Base-by-base conservation (phyloP, 1,140 invertebrate species). In the Chymomyza costata region DNA sequence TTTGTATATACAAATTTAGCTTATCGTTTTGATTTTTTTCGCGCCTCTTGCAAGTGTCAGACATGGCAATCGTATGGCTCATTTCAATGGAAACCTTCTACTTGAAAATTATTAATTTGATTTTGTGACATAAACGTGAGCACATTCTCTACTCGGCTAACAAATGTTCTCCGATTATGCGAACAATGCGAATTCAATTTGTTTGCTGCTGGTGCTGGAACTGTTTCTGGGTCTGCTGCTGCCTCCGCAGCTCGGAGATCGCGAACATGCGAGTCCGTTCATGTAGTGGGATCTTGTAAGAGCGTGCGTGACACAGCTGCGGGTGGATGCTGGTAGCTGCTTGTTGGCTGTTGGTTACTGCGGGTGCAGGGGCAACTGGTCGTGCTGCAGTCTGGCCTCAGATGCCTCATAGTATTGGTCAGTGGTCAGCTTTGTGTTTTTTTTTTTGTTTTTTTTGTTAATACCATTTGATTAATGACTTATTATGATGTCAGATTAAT, bases 401-500 rank as follows among this genome's bases (percentile, higher is more conserved):
- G 74, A 65, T 76, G 74, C 56, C 63, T 51, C 47, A 38, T 11
- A 31, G 61, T 51, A 76, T 54, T 76, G 70, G 73, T 46, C 59
- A 57, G 65, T 18, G 69, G 73, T 46, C 59, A 57, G 65, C 16
- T 65, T 50, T 19, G 7, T 15, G 25, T 45, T 15, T 10, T 45
- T 8, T 11, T 28, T 32, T 62, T 60, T 64, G 73, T 45, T 8
- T 11, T 28, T 32, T 62, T 60, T 64, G 73, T 82, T 82, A 82
- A 82, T 82, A 61, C 71, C 67, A 48, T 6, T 44, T 82, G 80
- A 82, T 82, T 69, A 73, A 82, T 82, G 64, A 46, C 70, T 73
- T 82, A 82, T 82, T 82, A 82, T 82, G 80, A 82, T 82, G 73
- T 83, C 80, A 82, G 80, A 83, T 82, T 82, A 83, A 69, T 82